Percentiles rank a stretch among this genome's conserved stretches.
Conservation (phyloP, 2,113 vertebrate species). For the Typhlomys cinereus region DNA sequence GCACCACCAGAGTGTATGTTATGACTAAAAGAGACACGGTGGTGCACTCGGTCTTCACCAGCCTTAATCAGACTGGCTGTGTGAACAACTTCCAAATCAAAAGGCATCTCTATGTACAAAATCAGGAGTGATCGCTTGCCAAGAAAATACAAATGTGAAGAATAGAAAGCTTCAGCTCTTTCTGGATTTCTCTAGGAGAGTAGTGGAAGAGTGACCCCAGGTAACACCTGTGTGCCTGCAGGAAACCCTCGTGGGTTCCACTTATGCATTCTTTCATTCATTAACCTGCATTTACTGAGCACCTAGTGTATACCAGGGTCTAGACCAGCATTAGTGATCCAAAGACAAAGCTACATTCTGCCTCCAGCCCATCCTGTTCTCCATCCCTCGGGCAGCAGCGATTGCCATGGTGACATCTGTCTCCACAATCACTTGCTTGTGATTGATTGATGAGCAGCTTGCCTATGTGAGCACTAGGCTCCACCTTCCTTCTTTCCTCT, state of each 20-base stretch:
- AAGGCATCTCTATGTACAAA: neutral
- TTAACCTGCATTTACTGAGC: neutral
- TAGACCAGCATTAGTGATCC: neutral
- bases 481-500: no score
- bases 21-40: neutral
- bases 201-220: neutral
- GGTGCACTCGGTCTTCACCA: neutral
- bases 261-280: conserved; percentile 19
- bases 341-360: neutral
- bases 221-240: neutral
- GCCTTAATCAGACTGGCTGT: neutral
- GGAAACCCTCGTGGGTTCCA: neutral
- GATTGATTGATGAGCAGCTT: no score
- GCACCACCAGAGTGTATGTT: neutral
- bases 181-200: neutral
- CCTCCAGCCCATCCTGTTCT: neutral
- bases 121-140: neutral
- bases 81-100: neutral
- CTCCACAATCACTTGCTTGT: neutral
- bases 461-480: no score
- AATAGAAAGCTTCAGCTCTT: neutral
- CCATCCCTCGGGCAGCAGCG: neutral
- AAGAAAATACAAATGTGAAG: neutral
- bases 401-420: neutral
- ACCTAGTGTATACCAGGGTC: neutral